These are phyloP conservation scores for Darevskia nairensis DNA, from an alignment of 2,797 vertebrate species.

Conservation along the genomic window DNA sequence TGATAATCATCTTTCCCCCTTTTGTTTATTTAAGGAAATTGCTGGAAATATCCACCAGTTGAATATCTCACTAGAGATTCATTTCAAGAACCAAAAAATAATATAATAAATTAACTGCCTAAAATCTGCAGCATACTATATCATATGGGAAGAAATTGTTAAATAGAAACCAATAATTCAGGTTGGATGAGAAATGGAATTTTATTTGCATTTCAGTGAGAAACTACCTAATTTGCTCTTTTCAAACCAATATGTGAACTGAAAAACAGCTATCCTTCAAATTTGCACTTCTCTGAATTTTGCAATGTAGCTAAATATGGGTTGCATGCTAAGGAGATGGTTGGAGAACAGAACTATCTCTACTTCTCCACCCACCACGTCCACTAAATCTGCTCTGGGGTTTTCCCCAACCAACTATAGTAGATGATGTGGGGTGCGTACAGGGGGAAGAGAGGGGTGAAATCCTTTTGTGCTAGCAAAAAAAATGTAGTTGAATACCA, in stretches of 20 bases:
- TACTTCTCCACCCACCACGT: background rate
- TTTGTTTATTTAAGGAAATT: background rate
- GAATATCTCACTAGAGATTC: background rate
- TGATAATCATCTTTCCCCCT: background rate
- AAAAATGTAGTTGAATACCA: too few species aligned
- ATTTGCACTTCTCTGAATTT: background rate
- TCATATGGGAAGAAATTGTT: conserved; percentile 49
- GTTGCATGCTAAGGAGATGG: too few species aligned
- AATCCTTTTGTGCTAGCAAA: too few species aligned
- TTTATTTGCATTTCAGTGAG: too few species aligned
- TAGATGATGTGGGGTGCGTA: too few species aligned
- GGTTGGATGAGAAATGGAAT: too few species aligned
- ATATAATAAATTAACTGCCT: background rate
- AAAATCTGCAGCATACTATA: background rate
- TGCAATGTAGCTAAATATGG: background rate
- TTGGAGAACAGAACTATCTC: too few species aligned
- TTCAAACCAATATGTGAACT: background rate
- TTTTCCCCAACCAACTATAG: too few species aligned
- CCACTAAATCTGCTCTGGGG: background rate
- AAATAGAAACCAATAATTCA: conserved; percentile 52
- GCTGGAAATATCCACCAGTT: background rate
- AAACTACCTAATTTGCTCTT: background rate
- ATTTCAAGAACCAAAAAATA: background rate
- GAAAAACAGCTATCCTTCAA: background rate
- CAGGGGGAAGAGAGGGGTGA: too few species aligned